Evolutionary conservation across 2,797 vertebrate genomes (phyloP).

Genomic region (Phrynocephalus vlangalii): DNA sequence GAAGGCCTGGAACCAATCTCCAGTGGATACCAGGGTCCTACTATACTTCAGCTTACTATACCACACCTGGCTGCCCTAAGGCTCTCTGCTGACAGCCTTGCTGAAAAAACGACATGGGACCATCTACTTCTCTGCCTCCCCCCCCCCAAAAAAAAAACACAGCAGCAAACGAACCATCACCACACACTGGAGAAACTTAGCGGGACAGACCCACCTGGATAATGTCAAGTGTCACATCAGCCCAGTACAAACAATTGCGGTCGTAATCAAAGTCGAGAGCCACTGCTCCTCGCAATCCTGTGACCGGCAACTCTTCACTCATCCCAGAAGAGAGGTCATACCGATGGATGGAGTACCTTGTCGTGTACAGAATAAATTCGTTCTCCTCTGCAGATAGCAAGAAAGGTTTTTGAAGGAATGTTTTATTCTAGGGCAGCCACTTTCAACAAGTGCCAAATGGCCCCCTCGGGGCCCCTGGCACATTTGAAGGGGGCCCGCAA

Average conservation of each 20-base stretch:
- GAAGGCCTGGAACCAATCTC: too few relatives aligned
- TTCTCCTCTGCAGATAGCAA: slow-evolving; percentile 89
- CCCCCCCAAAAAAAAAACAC: too few relatives aligned
- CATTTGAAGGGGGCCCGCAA: too few relatives aligned
- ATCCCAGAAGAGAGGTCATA: slow-evolving; percentile 91
- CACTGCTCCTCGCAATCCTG: slow-evolving; percentile 88
- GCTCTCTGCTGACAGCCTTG: too few relatives aligned
- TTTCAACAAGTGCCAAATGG: too few relatives aligned
- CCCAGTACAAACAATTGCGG: slow-evolving; percentile 97
- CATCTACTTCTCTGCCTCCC: not conserved
- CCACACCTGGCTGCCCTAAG: too few relatives aligned
- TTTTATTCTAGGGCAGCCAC: too few relatives aligned
- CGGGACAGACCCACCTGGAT: slow-evolving; percentile 86
- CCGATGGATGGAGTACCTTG: slow-evolving; percentile 93
- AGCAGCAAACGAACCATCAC: not conserved
- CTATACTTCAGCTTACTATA: too few relatives aligned
- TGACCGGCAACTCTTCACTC: slow-evolving; percentile 90
- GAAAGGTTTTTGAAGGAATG: not conserved
- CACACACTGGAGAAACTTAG: not conserved
- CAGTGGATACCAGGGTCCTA: too few relatives aligned
- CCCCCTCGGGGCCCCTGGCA: too few relatives aligned
- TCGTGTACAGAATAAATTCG: slow-evolving; percentile 95
- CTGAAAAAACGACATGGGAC: not conserved
- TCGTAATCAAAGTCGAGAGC: slow-evolving; percentile 97
- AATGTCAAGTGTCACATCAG: slow-evolving; percentile 92